These are phyloP conservation scores for Ptilorrhoa leucosticta DNA, from an alignment of 2,113 vertebrate species.

Conservation along the genomic window DNA sequence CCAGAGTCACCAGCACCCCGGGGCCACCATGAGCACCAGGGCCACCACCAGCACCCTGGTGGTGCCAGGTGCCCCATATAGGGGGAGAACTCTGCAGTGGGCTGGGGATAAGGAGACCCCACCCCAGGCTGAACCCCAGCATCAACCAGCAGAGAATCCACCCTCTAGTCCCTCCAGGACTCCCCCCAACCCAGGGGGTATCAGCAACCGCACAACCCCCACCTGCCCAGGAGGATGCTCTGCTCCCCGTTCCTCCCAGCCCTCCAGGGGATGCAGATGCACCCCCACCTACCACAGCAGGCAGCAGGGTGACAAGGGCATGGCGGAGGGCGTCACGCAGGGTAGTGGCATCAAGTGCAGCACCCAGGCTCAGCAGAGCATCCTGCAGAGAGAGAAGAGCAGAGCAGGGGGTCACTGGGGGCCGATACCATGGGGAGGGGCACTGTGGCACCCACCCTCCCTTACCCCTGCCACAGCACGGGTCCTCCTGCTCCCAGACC, in stretches of 20 bases:
- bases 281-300: conserved; percentile 72
- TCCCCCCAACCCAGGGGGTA: not conserved
- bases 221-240: not conserved
- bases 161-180: not conserved
- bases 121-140: not conserved
- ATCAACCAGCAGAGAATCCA: not conserved
- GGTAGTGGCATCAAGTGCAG: conserved; percentile 68
- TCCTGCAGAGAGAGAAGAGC: conserved; percentile 70
- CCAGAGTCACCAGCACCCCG: not conserved
- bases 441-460: not conserved
- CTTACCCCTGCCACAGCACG: rapidly evolving
- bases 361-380: conserved; percentile 83
- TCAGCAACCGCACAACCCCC: not conserved
- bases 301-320: conserved; percentile 78
- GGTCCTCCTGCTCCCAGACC: not conserved
- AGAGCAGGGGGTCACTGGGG: not conserved
- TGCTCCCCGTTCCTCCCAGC: not conserved
- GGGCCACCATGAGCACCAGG: not conserved
- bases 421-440: not conserved
- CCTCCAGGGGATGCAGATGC: not conserved
- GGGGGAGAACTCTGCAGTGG: not conserved
- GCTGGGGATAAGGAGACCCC: not conserved
- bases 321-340: conserved; percentile 80
- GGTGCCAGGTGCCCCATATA: not conserved
- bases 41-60: not conserved